Conservation (phyloP, 2,113 vertebrate species). For the Lepus americanus region DNA sequence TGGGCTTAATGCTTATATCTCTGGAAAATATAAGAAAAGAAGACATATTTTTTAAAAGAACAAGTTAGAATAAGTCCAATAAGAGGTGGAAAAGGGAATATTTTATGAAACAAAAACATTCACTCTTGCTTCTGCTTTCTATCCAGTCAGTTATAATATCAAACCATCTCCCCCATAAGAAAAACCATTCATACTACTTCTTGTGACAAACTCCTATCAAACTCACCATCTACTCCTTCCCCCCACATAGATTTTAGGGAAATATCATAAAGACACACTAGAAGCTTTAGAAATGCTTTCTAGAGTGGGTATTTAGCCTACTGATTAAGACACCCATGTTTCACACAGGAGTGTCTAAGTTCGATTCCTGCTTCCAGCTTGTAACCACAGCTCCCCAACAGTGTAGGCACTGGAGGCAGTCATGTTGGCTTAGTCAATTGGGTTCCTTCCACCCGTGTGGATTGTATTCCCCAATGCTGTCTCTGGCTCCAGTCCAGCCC, state of each 20-base stretch:
- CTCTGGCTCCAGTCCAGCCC: too few species aligned
- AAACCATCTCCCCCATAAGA: background rate
- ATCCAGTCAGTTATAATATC: background rate
- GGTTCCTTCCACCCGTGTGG: too few species aligned
- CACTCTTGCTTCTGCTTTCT: background rate
- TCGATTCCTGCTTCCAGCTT: too few species aligned
- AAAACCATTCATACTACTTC: background rate
- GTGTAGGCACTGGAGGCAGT: too few species aligned
- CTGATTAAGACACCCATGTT: too few species aligned
- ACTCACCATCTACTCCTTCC: background rate
- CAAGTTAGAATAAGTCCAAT: background rate
- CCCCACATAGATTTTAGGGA: background rate
- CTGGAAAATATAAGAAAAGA: constrained; percentile 27
- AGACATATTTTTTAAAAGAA: background rate
- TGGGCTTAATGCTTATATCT: background rate
- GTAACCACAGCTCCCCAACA: too few species aligned
- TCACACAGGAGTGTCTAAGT: too few species aligned
- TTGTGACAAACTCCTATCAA: background rate
- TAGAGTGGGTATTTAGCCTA: background rate
- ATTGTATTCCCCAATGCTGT: too few species aligned
- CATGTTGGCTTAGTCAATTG: too few species aligned
- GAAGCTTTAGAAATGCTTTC: background rate
- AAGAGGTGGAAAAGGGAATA: background rate
- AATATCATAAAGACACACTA: background rate
- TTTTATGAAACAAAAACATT: background rate